Base-by-base conservation (phyloP, 1,140 invertebrate species). In the Brachionus paranguensis region DNA sequence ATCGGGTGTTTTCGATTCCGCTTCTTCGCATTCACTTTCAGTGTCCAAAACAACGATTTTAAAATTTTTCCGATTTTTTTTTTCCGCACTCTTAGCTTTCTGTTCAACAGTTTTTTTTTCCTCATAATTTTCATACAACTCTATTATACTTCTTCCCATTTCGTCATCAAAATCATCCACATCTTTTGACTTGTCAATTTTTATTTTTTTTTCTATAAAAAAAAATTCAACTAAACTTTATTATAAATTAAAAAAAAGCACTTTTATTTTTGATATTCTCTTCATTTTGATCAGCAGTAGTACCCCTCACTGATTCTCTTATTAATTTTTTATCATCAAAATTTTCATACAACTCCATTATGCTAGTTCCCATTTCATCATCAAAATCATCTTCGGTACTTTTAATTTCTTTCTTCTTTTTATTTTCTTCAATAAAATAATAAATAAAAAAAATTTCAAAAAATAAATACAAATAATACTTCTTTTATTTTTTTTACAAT, bases 81-180 rank as follows among this genome's bases (percentile, higher is more conserved):
- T 47, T 12, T 47, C 45, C 5, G 11, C 0, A 14, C 45, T 47
- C 5, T 47, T 47, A n/a, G 10, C 8, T 60, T 24, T 60, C 20
- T 60, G 5, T 20, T 60, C 53, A 17, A 60, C 20, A 17, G 10
- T 8, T 60, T 60, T 60, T 27, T 60, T 20, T 6, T n/a, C 12
- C 8, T 24, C 33, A 45, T 2, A 17, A 74, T 74, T 74, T 14
- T 53, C 43, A 50, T 76, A 76, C 45, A 76, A 45, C 41, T 81
- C 78, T n/a, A 81, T 81, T n/a, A 64, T 27, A 64, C 78, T 81
- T 11, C 65, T 47, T 64, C 50, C 53, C 78, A 60, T 29, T 43
- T 81, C 50, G 3, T 60, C 53, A 47, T 81, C 78, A 24, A 68
- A 64, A 20, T 12, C 53, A 20, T 60, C 78, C 3, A 41, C 53